These are phyloP conservation scores for Xanthia togata DNA, from an alignment of 2,888 invertebrate genomes.

Conservation along the genomic window DNA sequence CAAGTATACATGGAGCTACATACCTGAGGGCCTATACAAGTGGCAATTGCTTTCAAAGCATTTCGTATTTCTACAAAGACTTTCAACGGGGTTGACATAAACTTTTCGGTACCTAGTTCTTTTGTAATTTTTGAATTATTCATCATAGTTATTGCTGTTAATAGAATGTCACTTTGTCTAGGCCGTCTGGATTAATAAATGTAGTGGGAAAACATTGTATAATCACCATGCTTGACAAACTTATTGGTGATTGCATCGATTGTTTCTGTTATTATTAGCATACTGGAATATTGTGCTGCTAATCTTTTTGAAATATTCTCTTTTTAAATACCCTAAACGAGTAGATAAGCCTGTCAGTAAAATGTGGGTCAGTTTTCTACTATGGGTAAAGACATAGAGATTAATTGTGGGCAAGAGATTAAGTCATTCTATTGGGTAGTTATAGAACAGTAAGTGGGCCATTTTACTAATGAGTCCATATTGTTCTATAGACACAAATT, in stretches of 20 bases:
- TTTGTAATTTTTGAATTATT: neutral
- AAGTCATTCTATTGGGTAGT: neutral
- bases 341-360: neutral
- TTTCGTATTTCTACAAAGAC: neutral
- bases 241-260: neutral
- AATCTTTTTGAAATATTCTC: neutral
- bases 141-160: neutral
- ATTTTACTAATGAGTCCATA: neutral
- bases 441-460: neutral
- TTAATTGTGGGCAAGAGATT: neutral
- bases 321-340: neutral
- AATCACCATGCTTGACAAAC: neutral
- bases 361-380: neutral
- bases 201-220: neutral
- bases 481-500: constrained; percentile 2
- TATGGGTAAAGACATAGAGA: neutral
- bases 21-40: no score
- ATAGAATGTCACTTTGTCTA: neutral
- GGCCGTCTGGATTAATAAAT: neutral
- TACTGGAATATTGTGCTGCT: neutral
- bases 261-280: neutral
- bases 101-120: neutral
- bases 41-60: neutral
- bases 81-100: no score
- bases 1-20: neutral